phyloP scores from a whole-genome alignment of 2,797 vertebrate species.

The Eulemur albifrons region DNA sequence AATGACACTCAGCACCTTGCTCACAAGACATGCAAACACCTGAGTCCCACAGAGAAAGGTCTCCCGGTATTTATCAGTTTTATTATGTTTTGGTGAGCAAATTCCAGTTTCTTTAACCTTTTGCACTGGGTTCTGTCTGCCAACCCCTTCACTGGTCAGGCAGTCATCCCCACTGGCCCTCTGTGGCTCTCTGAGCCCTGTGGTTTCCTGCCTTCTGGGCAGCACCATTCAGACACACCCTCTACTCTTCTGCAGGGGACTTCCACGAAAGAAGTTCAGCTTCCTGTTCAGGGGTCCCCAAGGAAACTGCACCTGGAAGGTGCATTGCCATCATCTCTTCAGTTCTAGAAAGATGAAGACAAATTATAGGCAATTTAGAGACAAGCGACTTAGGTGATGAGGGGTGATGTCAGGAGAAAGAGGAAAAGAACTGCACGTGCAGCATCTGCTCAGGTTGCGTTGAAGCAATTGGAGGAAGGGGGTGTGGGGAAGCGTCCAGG shows the following conservation, averaged over 20 bases:
- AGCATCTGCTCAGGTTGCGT: background rate
- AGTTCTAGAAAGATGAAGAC: conserved; percentile 52
- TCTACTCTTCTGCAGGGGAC: background rate
- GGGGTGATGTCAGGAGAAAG: conserved; percentile 34
- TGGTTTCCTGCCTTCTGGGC: background rate
- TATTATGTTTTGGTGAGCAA: background rate
- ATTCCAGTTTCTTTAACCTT: background rate
- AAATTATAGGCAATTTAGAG: conserved; percentile 55
- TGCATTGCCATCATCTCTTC: conserved; percentile 19
- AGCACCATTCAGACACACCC: background rate
- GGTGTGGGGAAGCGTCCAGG: background rate
- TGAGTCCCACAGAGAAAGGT: background rate
- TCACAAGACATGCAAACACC: background rate
- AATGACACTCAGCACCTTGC: background rate
- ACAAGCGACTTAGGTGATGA: conserved; percentile 52
- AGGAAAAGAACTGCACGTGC: conserved; percentile 30
- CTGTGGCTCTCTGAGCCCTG: background rate
- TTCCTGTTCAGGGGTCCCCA: background rate
- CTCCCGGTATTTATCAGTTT: background rate
- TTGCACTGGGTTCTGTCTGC: background rate
- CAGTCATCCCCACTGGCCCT: background rate
- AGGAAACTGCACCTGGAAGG: conserved; percentile 44
- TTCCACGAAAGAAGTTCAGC: background rate
- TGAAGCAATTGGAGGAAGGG: background rate
- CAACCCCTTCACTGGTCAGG: background rate